Percentiles rank a stretch among this genome's conserved stretches.
Evolutionary conservation across 2,888 invertebrate genomes (phyloP).

Genomic region (Malthinus seriepunctatus): DNA sequence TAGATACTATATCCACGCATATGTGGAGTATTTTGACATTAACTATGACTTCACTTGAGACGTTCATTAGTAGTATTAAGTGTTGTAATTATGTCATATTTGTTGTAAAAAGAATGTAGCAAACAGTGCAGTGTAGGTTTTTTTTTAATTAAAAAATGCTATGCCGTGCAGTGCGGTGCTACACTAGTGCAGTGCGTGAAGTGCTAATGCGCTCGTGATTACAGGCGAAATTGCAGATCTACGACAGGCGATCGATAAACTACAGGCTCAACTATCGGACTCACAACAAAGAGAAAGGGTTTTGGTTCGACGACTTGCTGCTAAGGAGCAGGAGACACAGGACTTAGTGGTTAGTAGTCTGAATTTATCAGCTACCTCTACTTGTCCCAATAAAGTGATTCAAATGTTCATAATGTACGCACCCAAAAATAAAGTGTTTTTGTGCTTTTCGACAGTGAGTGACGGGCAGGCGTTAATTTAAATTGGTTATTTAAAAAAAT

Average conservation of each 20-base stretch:
- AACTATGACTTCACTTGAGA: slow-evolving; percentile 38
- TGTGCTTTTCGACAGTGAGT: slow-evolving; percentile 14
- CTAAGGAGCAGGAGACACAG: slow-evolving; percentile 96
- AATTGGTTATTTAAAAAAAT: not conserved
- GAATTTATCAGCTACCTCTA: slow-evolving; percentile 15
- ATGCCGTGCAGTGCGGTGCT: slow-evolving; percentile 32
- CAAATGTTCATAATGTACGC: slow-evolving; percentile 46
- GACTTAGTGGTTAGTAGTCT: slow-evolving; percentile 84
- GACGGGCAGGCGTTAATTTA: not conserved
- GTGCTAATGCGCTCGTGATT: slow-evolving; percentile 46
- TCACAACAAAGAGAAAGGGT: slow-evolving; percentile 90
- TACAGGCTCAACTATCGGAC: slow-evolving; percentile 81
- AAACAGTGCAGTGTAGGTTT: slow-evolving; percentile 33
- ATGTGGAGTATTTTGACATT: slow-evolving; percentile 40
- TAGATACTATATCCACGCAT: slow-evolving; percentile 58
- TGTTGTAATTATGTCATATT: slow-evolving; percentile 30
- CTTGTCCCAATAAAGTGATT: slow-evolving; percentile 37
- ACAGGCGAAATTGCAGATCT: slow-evolving; percentile 72
- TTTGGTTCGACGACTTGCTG: slow-evolving; percentile 86
- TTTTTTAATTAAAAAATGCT: slow-evolving; percentile 12
- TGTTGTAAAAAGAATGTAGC: slow-evolving; percentile 29
- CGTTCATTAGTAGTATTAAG: slow-evolving; percentile 30
- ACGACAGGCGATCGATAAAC: slow-evolving; percentile 78
- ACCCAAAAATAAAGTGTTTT: slow-evolving; percentile 9
- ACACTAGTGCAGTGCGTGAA: slow-evolving; percentile 33